Evolutionary conservation across 2,888 invertebrate species (phyloP).

Genomic region (Syrista parreyssii): DNA sequence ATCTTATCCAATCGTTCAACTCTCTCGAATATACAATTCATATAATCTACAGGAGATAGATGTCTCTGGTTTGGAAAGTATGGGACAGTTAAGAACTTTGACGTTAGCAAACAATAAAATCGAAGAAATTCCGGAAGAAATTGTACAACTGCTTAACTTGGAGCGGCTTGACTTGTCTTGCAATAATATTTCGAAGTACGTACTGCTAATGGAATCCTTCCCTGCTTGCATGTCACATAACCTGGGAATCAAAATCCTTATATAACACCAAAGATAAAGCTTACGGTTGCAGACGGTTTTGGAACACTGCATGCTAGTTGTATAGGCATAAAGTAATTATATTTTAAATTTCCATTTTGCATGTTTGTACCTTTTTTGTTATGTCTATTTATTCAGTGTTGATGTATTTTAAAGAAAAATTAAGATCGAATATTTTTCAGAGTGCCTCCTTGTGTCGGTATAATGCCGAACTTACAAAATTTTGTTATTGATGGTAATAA

Average conservation of each 20-base stretch:
- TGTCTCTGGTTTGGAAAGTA: constrained; percentile 76
- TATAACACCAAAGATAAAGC: not conserved
- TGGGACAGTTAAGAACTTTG: constrained; percentile 79
- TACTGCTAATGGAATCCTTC: not conserved
- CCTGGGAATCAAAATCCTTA: not conserved
- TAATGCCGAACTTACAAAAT: constrained; percentile 82
- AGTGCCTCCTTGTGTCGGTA: constrained; percentile 76
- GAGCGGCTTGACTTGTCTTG: constrained; percentile 88
- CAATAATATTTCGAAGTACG: constrained; percentile 73
- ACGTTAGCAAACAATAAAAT: constrained; percentile 88
- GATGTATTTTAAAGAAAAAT: constrained; percentile 4
- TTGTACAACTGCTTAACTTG: constrained; percentile 79
- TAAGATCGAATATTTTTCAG: constrained; percentile 59
- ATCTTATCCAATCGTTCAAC: not conserved
- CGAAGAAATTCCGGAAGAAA: constrained; percentile 80
- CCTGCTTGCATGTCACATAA: not conserved
- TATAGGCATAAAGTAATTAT: not conserved
- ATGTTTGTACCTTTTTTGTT: not conserved
- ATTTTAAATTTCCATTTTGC: constrained; percentile 12
- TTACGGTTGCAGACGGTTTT: not conserved
- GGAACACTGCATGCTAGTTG: not conserved
- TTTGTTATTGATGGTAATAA: constrained; percentile 89
- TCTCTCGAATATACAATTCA: not conserved
- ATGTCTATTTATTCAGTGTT: constrained; percentile 3
- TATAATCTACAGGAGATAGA: constrained; percentile 73